Conservation (phyloP, 1,140 invertebrate genomes). For the Phthorimaea operculella region DNA sequence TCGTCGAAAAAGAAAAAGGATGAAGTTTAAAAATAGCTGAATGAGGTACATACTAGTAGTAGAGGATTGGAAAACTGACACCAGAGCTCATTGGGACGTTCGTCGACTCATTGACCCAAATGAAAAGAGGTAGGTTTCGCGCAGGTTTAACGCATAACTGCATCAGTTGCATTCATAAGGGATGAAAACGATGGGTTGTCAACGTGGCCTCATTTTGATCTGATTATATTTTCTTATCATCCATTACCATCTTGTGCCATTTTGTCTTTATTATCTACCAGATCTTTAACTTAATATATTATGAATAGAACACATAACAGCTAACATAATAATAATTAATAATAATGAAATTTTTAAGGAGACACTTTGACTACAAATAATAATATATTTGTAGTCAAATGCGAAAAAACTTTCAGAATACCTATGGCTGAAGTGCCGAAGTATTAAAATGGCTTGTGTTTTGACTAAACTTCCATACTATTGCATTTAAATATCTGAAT, state of each 20-base stretch:
- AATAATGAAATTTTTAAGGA: too few species aligned
- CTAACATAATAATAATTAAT: neutral
- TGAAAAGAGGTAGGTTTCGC: too few species aligned
- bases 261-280: neutral
- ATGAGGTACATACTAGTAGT: too few species aligned
- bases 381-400: neutral
- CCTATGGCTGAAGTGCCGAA: neutral
- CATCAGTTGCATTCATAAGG: too few species aligned
- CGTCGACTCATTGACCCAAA: too few species aligned
- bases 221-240: neutral
- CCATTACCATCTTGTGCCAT: conserved; percentile 2
- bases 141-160: too few species aligned
- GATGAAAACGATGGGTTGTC: neutral
- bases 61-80: too few species aligned
- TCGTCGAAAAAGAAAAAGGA: too few species aligned
- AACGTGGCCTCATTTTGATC: neutral
- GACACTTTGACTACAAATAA: too few species aligned
- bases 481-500: neutral
- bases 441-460: neutral
- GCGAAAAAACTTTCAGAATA: neutral
- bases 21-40: too few species aligned
- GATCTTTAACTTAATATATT: too few species aligned
- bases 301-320: neutral
- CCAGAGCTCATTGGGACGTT: too few species aligned
- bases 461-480: neutral